Evolutionary conservation across 2,888 invertebrate genomes (phyloP), one percentile per base, ranked within the genome.

Genomic region (Platycnemis pennipes): DNA sequence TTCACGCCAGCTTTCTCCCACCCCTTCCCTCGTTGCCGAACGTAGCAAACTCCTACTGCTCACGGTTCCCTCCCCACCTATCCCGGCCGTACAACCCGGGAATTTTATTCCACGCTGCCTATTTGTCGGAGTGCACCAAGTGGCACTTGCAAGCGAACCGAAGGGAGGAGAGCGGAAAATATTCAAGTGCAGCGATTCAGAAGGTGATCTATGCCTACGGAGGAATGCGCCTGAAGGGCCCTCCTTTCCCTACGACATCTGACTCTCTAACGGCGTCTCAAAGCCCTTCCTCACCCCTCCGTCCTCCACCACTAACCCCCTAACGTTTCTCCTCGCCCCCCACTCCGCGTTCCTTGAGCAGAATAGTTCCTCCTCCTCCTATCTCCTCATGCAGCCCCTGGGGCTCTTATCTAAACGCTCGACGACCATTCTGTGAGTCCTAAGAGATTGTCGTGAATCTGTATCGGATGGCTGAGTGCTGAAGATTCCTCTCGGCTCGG

Each of bases 101-200:
- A 26, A n/a, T 63, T 63, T 22, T n/a, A 63, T 63, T 1, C 63
- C 8, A 19, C 63, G 63, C 63, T 63, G 31, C 77, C 2, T 77
- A 37, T 77, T 77, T 77, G 77, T 77, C 16, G 77, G 77, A 77
- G 77, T 77, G 31, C 77, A 37, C 77, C 77, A 37, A 77, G 77
- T 77, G 37, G 77, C 77, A 77, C 77, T 77, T 37, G 77, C 77
- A 77, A 77, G 77, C 77, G 77, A 77, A 31, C 77, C 77, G 11
- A 37, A 77, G 37, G 37, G 77, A 77, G 77, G 37, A 13, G 77
- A 31, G 69, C 1, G 3, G 7, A 31, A 22, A 31, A 37, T 37
- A 77, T 77, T 77, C 77, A 77, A 77, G 77, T 77, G 77, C 77
- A 77, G 77, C n/a, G 77, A 77, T 77, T 77, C 77, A 37, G 77